Percentiles rank a stretch among this genome's conserved stretches.
Evolutionary conservation across 2,113 vertebrate species (phyloP).

Genomic region (Neomonachus schauinslandi): DNA sequence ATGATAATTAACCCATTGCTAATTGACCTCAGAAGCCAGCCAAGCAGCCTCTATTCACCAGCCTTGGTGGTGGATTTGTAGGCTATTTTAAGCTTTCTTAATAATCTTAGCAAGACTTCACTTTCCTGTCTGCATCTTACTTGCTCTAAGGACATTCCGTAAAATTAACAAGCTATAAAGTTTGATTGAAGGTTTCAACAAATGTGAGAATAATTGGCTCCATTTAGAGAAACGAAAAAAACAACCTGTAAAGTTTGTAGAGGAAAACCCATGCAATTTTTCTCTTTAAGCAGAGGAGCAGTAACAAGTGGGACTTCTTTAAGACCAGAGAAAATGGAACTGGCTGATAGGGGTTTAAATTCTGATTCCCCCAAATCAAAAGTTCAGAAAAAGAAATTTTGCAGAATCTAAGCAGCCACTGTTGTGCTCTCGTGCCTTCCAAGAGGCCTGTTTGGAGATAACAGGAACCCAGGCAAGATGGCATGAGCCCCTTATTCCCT

Average conservation of each 20-base stretch:
- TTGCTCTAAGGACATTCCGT: slow-evolving; percentile 87
- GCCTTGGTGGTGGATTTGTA: slow-evolving; percentile 62
- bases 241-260: slow-evolving; percentile 80
- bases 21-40: slow-evolving; percentile 79
- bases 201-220: slow-evolving; percentile 84
- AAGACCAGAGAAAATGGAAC: not conserved
- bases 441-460: slow-evolving; percentile 28
- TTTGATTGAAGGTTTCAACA: slow-evolving; percentile 86
- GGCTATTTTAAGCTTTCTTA: slow-evolving; percentile 81
- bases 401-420: not conserved
- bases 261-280: slow-evolving; percentile 65
- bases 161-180: slow-evolving; percentile 90
- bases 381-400: slow-evolving; percentile 57
- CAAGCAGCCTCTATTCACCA: slow-evolving; percentile 74
- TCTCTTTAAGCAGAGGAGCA: slow-evolving; percentile 63
- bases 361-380: slow-evolving; percentile 56
- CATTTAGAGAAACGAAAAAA: slow-evolving; percentile 82
- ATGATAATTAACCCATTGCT: slow-evolving; percentile 77
- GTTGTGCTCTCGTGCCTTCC: not conserved
- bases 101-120: slow-evolving; percentile 82
- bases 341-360: slow-evolving; percentile 49
- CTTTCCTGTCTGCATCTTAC: slow-evolving; percentile 85
- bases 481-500: not conserved
- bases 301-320: slow-evolving; percentile 61
- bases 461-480: not conserved